Evolutionary conservation across 2,797 vertebrate species (phyloP).

Genomic region (Chaenodraco wilsoni): DNA sequence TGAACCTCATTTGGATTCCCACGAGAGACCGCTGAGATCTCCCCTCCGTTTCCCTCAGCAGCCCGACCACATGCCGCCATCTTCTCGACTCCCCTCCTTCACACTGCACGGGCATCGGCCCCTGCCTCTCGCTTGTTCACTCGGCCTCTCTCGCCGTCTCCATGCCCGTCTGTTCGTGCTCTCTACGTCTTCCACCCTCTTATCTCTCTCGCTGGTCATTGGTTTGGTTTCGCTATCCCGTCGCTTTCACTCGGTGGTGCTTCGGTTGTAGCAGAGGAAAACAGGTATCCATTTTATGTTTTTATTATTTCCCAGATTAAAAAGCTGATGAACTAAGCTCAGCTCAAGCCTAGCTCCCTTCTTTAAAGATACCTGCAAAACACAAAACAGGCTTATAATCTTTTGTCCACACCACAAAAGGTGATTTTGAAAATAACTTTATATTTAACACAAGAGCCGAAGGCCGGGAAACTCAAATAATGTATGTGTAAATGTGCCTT

Average conservation of each 20-base stretch:
- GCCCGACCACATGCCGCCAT: conserved; percentile 86
- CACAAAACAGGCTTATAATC: not conserved
- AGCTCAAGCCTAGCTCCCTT: conserved; percentile 96
- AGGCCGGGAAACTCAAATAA: not conserved
- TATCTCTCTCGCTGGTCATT: conserved; percentile 87
- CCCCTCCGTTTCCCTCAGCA: conserved; percentile 78
- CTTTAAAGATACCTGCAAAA: conserved; percentile 89
- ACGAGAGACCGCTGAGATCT: conserved; percentile 64
- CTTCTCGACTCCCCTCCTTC: conserved; percentile 72
- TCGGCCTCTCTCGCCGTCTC: conserved; percentile 73
- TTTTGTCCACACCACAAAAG: not conserved
- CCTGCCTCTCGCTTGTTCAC: conserved; percentile 82
- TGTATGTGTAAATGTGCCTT: not conserved
- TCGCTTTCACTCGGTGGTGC: conserved; percentile 98
- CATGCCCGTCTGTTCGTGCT: conserved; percentile 82
- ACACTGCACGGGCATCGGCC: conserved; percentile 69
- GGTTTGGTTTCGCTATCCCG: conserved; percentile 94
- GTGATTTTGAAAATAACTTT: not conserved
- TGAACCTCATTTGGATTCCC: conserved; percentile 75
- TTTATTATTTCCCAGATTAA: conserved; percentile 99
- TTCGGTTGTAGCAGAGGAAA: conserved; percentile 99
- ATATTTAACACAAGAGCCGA: not conserved
- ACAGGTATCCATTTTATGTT: conserved; percentile 99
- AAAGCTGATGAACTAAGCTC: conserved; percentile 99
- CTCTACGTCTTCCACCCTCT: conserved; percentile 79